phyloP scores from a whole-genome alignment of 2,113 vertebrate genomes.

The Otis tarda region DNA sequence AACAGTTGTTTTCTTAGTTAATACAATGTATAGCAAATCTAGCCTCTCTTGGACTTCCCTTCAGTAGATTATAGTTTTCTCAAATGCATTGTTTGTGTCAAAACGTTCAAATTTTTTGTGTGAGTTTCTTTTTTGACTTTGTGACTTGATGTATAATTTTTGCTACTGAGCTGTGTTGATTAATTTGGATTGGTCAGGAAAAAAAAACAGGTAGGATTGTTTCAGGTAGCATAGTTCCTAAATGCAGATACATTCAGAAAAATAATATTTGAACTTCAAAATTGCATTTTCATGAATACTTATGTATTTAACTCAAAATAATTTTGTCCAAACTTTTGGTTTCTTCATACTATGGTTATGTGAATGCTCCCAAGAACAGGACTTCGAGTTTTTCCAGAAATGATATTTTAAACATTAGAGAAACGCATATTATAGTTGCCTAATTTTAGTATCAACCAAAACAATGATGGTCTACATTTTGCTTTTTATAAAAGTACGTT shows the following conservation, averaged over 20 bases:
- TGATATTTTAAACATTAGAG: not conserved
- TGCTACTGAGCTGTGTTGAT: not conserved
- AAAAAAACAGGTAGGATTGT: not conserved
- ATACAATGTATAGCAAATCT: not conserved
- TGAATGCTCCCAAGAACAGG: conserved; percentile 15
- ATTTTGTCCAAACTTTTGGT: not conserved
- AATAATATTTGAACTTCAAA: not conserved
- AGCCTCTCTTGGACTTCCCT: not conserved
- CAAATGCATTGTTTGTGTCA: not conserved
- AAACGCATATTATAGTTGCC: not conserved
- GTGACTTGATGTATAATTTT: not conserved
- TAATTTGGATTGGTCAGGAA: not conserved
- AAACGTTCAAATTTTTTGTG: not conserved
- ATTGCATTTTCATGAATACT: not conserved
- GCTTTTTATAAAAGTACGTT: not conserved
- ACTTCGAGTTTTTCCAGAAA: not conserved
- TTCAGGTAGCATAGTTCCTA: not conserved
- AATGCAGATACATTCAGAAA: not conserved
- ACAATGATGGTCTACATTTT: not conserved
- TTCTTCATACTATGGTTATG: not conserved
- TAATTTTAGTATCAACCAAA: not conserved
- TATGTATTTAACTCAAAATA: not conserved
- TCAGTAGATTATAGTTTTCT: not conserved
- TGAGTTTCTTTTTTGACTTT: not conserved
- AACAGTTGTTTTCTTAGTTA: not conserved